These are phyloP conservation scores for Ypsolopha sequella DNA, from an alignment of 2,888 invertebrate genomes.

Conservation along the genomic window DNA sequence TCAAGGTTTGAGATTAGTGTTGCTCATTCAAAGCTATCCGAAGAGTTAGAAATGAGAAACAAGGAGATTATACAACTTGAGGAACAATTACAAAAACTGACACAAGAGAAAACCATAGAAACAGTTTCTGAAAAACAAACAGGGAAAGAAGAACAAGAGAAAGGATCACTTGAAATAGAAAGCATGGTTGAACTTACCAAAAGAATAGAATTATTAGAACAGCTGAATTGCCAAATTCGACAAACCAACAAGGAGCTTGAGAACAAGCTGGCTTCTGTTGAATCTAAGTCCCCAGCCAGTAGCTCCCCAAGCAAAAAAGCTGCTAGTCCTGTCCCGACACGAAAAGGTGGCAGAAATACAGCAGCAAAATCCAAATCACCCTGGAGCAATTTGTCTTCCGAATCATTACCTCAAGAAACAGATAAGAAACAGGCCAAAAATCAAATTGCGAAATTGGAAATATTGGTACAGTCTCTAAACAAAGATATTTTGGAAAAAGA, in stretches of 20 bases:
- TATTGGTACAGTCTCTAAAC: constrained; percentile 52
- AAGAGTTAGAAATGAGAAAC: constrained; percentile 63
- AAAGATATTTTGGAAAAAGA: constrained; percentile 63
- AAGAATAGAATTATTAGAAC: constrained; percentile 64
- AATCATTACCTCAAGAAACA: constrained; percentile 42
- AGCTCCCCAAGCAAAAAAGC: constrained; percentile 42
- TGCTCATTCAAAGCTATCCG: constrained; percentile 64
- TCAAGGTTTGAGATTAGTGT: constrained; percentile 62
- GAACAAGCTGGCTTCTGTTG: constrained; percentile 48
- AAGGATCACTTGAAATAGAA: constrained; percentile 62
- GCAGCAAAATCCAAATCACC: constrained; percentile 56
- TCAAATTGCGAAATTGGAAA: constrained; percentile 45
- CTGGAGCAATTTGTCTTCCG: constrained; percentile 53
- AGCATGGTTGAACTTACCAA: constrained; percentile 53
- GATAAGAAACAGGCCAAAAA: constrained; percentile 46
- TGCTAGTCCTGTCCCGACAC: constrained; percentile 43
- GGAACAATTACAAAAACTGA: constrained; percentile 31
- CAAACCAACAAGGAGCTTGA: constrained; percentile 67
- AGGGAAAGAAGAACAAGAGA: constrained; percentile 67
- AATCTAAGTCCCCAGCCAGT: constrained; percentile 28
- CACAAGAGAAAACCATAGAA: constrained; percentile 11
- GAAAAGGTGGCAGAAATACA: constrained; percentile 51
- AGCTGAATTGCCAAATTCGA: constrained; percentile 64
- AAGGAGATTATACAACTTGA: constrained; percentile 46
- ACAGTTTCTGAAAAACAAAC: constrained; percentile 24